Evolutionary conservation across 2,113 vertebrate species (phyloP).

Genomic region (Rhizomys pruinosus): DNA sequence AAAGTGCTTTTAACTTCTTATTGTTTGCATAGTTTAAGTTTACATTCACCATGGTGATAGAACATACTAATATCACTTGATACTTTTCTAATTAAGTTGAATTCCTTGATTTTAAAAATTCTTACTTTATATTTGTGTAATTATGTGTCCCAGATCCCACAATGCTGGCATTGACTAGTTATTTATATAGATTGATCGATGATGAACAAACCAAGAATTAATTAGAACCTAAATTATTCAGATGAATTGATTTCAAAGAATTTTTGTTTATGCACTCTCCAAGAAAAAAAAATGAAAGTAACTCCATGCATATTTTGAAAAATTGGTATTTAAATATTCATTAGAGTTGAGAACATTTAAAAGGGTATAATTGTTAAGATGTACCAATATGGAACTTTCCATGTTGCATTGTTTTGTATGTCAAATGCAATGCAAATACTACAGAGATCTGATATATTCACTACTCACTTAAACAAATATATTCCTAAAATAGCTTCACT

Average conservation of each 20-base stretch:
- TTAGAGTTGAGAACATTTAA: neutral
- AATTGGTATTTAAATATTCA: neutral
- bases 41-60: neutral
- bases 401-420: neutral
- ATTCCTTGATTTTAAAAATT: neutral
- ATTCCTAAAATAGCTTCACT: neutral
- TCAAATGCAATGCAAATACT: neutral
- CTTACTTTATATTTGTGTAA: neutral
- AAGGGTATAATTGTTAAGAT: neutral
- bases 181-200: neutral
- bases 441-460: neutral
- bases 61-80: neutral
- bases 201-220: neutral
- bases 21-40: neutral
- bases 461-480: neutral
- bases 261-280: neutral
- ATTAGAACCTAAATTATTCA: constrained; percentile 1
- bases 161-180: neutral
- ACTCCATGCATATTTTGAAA: constrained; percentile 1
- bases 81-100: neutral
- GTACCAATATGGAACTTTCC: constrained; percentile 15
- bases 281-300: neutral
- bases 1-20: neutral
- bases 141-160: neutral
- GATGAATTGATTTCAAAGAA: neutral